These are phyloP conservation scores for Sterrhoptilus dennistouni DNA, from an alignment of 2,113 vertebrate genomes.

Conservation along the genomic window DNA sequence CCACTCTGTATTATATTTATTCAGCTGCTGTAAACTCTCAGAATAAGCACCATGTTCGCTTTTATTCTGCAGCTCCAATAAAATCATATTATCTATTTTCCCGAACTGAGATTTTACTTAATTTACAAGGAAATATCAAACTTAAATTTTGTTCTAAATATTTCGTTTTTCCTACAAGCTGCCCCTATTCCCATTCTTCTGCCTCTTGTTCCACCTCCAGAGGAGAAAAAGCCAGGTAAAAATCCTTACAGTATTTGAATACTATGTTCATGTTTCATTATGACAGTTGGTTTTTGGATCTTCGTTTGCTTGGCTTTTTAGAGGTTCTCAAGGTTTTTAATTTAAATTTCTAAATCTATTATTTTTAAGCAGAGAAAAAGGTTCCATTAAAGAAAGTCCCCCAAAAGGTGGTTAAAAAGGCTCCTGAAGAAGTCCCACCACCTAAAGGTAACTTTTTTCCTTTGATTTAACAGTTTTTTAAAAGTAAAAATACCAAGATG, in stretches of 20 bases:
- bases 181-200: constrained; percentile 70
- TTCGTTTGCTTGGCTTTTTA: neutral
- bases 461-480: neutral
- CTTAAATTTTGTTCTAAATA: constrained; percentile 49
- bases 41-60: neutral
- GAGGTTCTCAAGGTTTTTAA: neutral
- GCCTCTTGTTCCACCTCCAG: constrained; percentile 66
- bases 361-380: constrained; percentile 66
- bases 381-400: constrained; percentile 71
- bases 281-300: neutral
- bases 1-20: neutral
- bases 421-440: constrained; percentile 65
- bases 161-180: constrained; percentile 39
- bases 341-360: neutral
- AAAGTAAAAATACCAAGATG: neutral
- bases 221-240: constrained; percentile 74
- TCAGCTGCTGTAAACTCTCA: neutral
- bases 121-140: neutral
- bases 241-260: neutral
- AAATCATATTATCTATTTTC: neutral
- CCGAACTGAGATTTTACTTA: neutral
- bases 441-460: constrained; percentile 66
- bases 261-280: neutral
- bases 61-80: neutral
- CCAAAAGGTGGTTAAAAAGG: constrained; percentile 72